phyloP scores from a whole-genome alignment of 2,888 invertebrate species.

The Polydrusus pterygomalis region DNA sequence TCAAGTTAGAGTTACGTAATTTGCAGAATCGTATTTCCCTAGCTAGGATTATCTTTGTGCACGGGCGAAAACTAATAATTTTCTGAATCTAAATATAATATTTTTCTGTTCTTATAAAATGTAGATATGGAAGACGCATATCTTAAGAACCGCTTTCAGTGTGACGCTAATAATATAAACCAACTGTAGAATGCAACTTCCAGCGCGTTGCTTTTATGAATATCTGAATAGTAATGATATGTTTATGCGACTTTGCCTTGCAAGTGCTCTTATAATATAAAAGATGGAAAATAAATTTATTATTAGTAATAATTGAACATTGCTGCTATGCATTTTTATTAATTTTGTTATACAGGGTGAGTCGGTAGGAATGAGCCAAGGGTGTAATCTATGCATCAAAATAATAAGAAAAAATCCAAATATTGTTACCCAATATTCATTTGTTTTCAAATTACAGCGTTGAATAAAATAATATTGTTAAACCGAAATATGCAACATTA shows the following conservation, averaged over 20 bases:
- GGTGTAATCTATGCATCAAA: too few relatives aligned
- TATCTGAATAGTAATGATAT: slow-evolving; percentile 10
- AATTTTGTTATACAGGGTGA: too few relatives aligned
- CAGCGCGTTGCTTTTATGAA: slow-evolving; percentile 15
- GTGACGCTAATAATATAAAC: slow-evolving; percentile 14
- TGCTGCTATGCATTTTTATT: not conserved
- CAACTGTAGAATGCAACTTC: slow-evolving; percentile 14
- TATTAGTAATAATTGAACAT: too few relatives aligned
- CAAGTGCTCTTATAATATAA: not conserved
- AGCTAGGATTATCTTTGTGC: not conserved
- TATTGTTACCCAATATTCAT: too few relatives aligned
- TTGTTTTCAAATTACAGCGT: too few relatives aligned
- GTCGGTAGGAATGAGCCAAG: too few relatives aligned
- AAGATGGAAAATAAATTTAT: not conserved
- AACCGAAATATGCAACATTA: too few relatives aligned
- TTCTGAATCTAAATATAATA: not conserved
- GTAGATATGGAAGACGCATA: not conserved
- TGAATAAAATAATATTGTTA: too few relatives aligned
- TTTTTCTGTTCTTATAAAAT: not conserved
- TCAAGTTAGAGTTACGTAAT: too few relatives aligned
- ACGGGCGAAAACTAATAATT: not conserved
- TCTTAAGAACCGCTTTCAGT: not conserved
- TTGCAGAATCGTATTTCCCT: not conserved
- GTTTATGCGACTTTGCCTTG: not conserved
- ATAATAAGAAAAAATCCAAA: too few relatives aligned